phyloP scores from a whole-genome alignment of 2,797 vertebrate species.

The Paratrypauchen microcephalus region DNA sequence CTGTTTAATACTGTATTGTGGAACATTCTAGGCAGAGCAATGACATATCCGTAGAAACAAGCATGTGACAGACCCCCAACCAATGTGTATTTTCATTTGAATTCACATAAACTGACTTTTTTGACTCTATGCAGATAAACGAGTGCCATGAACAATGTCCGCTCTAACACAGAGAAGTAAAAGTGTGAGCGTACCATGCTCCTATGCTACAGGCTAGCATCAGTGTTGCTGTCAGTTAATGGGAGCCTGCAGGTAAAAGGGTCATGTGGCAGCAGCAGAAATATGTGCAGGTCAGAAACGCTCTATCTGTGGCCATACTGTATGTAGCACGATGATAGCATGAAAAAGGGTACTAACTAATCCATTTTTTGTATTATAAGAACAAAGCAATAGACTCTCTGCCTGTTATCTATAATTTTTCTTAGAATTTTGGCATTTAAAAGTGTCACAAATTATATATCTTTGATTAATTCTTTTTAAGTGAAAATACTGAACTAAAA shows the following conservation, averaged over 20 bases:
- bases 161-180: background rate
- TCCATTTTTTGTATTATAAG: background rate
- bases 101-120: too few relatives aligned
- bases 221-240: slow-evolving; percentile 43
- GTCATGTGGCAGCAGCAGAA: slow-evolving; percentile 55
- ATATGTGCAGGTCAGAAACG: slow-evolving; percentile 62
- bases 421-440: background rate
- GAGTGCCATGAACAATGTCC: background rate
- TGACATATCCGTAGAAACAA: too few relatives aligned
- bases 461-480: background rate
- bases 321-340: background rate
- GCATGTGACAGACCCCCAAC: too few relatives aligned
- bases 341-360: too few relatives aligned
- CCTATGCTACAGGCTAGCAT: slow-evolving; percentile 37
- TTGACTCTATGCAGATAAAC: too few relatives aligned
- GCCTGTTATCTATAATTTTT: background rate
- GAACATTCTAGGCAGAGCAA: too few relatives aligned
- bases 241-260: slow-evolving; percentile 40
- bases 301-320: background rate
- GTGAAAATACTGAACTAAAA: background rate
- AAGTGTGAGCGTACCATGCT: slow-evolving; percentile 18
- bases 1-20: too few relatives aligned
- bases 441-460: background rate
- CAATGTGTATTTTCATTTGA: too few relatives aligned
- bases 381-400: background rate